Conservation (phyloP, 2,113 vertebrate species). For the Mixornis gularis region DNA sequence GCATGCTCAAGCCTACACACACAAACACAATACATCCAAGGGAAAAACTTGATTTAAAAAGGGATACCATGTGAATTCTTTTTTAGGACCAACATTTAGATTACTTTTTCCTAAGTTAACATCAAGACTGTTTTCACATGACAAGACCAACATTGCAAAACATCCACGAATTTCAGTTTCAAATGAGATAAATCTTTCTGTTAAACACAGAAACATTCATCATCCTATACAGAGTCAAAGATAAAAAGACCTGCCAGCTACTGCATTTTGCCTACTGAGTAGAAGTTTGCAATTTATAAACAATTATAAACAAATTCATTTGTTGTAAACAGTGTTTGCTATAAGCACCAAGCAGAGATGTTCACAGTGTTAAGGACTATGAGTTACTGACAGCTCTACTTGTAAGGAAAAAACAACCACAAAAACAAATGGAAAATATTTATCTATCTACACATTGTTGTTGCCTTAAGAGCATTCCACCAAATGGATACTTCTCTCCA, state of each 20-base stretch:
- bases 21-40: fast-evolving
- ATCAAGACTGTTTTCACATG: neutral
- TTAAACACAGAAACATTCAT: neutral
- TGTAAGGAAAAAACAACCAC: neutral
- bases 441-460: fast-evolving
- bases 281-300: neutral
- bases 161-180: neutral
- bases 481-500: neutral
- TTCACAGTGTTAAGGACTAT: neutral
- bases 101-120: neutral
- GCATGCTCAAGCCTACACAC: fast-evolving
- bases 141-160: neutral
- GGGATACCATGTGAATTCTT: fast-evolving
- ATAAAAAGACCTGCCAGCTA: neutral
- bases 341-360: neutral
- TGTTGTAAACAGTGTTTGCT: neutral
- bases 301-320: neutral
- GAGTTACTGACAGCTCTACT: neutral
- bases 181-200: neutral
- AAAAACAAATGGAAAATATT: neutral
- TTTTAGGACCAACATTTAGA: neutral
- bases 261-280: neutral
- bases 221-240: neutral
- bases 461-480: neutral
- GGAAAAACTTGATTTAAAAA: neutral